These are phyloP conservation scores for Platysternon megacephalum DNA, from an alignment of 2,113 vertebrate genomes.

Conservation along the genomic window DNA sequence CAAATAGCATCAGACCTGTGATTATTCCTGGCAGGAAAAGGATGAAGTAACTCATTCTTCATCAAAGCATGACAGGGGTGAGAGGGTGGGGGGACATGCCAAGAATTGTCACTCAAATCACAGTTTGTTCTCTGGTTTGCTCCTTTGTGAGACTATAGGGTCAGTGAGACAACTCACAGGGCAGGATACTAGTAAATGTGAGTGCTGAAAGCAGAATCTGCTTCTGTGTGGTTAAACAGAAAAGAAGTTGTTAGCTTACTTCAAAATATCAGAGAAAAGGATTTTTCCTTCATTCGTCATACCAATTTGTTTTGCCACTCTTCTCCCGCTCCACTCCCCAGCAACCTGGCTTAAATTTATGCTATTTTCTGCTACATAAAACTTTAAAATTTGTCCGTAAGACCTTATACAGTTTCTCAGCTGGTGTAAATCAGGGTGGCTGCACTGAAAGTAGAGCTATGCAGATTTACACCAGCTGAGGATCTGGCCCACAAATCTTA, in stretches of 20 bases:
- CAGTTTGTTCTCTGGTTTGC: not conserved
- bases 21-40: rapidly evolving
- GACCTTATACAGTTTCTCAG: not conserved
- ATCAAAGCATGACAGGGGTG: not conserved
- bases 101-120: not conserved
- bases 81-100: not conserved
- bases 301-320: not conserved
- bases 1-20: rapidly evolving
- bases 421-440: not conserved
- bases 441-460: not conserved
- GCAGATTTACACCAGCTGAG: not conserved
- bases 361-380: not conserved
- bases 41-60: rapidly evolving
- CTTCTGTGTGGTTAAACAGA: not conserved
- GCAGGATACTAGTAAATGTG: not conserved
- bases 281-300: not conserved
- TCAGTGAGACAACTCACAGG: not conserved
- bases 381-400: not conserved
- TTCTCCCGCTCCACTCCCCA: not conserved
- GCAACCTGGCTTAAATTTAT: not conserved
- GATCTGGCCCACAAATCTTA: not conserved
- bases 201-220: not conserved
- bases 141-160: not conserved
- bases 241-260: not conserved
- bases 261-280: not conserved